phyloP scores from a whole-genome alignment of 2,797 vertebrate genomes.

The Petrocephalus schoutedeni region DNA sequence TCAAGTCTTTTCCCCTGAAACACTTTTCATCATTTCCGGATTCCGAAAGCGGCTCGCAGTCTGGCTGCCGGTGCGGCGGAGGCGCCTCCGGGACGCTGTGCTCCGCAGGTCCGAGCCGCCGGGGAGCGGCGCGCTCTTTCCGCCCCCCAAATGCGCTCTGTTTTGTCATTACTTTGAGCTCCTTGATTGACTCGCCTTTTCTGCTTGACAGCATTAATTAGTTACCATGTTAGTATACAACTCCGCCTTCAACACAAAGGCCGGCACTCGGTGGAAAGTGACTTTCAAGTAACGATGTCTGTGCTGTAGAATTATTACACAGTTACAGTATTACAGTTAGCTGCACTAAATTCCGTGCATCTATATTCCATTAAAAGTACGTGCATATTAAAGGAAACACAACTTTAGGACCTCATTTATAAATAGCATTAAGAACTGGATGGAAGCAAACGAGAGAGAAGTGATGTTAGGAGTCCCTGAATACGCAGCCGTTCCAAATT shows the following conservation, averaged over 20 bases:
- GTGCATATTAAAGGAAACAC: background rate
- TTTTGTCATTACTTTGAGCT: background rate
- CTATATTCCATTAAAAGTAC: background rate
- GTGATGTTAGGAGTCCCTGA: background rate
- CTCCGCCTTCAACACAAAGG: background rate
- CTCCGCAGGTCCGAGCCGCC: too few species aligned
- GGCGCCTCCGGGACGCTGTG: background rate
- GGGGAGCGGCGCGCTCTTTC: too few species aligned
- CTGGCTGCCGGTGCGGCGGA: slow-evolving; percentile 26
- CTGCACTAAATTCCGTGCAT: background rate
- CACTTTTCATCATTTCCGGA: slow-evolving; percentile 85
- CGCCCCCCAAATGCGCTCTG: background rate
- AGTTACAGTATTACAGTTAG: background rate
- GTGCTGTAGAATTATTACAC: background rate
- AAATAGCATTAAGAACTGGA: background rate
- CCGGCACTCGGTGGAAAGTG: background rate
- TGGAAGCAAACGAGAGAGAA: background rate
- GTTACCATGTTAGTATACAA: background rate
- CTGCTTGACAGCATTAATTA: background rate
- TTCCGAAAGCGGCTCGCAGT: slow-evolving; percentile 55
- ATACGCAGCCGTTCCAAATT: background rate
- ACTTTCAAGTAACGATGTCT: background rate
- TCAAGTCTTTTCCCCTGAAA: slow-evolving; percentile 43
- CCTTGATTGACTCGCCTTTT: background rate
- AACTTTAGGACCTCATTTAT: background rate